Conservation (phyloP, 2,797 vertebrate species). For the Typhlichthys eigenmanni region DNA sequence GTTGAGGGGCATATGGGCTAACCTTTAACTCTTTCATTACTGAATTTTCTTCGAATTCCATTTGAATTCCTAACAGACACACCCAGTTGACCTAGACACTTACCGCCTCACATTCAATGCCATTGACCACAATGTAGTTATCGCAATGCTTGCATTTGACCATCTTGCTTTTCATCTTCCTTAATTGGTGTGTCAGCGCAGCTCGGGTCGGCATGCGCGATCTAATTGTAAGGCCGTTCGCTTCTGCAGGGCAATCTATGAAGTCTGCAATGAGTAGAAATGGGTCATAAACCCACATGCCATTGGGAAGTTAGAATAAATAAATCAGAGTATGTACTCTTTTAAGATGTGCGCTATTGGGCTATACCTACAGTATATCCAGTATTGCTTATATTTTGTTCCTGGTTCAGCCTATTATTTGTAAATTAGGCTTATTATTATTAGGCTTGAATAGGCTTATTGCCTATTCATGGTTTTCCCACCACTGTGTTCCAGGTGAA, state of each 20-base stretch:
- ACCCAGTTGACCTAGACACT: conserved; percentile 10
- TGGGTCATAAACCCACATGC: background rate
- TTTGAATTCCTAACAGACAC: too few species aligned
- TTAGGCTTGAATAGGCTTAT: too few species aligned
- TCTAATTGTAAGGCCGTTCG: conserved; percentile 64
- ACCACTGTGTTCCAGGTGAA: background rate
- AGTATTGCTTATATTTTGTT: too few species aligned
- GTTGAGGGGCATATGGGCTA: too few species aligned
- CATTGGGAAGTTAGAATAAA: background rate
- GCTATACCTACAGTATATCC: too few species aligned
- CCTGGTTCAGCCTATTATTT: background rate
- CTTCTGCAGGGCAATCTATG: conserved; percentile 65
- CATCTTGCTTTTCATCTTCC: conserved; percentile 86
- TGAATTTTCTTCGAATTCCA: too few species aligned
- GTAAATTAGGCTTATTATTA: too few species aligned
- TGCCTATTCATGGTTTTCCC: background rate
- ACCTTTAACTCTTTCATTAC: background rate
- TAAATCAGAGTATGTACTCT: too few species aligned
- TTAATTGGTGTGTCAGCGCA: conserved; percentile 84
- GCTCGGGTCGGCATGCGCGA: conserved; percentile 78
- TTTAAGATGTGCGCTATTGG: too few species aligned
- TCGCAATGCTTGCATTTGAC: conserved; percentile 92
- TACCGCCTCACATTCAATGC: conserved; percentile 94
- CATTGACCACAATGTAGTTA: conserved; percentile 87
- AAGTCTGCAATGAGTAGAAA: conserved; percentile 49